Evolutionary conservation across 1,140 invertebrate species (phyloP), one percentile per base, ranked within the genome.

Genomic region (Solenopsis fugax): DNA sequence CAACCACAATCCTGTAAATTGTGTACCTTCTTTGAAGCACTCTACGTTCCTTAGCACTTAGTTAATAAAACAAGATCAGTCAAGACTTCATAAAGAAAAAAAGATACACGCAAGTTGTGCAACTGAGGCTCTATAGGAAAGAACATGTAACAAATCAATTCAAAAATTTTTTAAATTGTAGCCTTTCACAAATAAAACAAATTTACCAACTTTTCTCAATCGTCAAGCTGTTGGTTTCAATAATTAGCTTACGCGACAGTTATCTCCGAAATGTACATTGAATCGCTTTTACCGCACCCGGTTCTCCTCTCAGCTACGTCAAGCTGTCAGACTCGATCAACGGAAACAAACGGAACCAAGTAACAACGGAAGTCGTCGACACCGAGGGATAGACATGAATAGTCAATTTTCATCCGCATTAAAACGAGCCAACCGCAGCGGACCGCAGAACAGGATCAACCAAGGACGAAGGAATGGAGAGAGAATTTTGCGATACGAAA

Each of bases 381-480:
- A n/a, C 12, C 18, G 48, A 16, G n/a, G 1, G 7, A 48, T 9
- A 34, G 13, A 84, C 58, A 21, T 45, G 41, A 73, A n/a, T n/a
- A n/a, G n/a, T n/a, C 13, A 84, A 75, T 13, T 69, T 2, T 54
- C 18, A 69, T 81, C 78, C 78, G 80, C 45, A 75, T 84, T 73
- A 75, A 75, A 84, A 84, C 80, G 80, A 84, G 69, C 69, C 80
- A 84, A 72, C 54, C 80, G 24, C 54, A 60, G 29, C 69, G 69
- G 6, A 48, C 29, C 24, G 80, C 54, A 48, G 13, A 29, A 10
- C 24, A 21, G 21, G 18, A 78, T 34, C 50, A 21, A 12, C 56
- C 13, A 16, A 41, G 56, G 29, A 41, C 18, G 56, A 21, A 50
- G 41, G 7, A 16, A 24, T 10, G 10, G 29, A 64, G 34, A 60